Base-by-base conservation (phyloP, 2,113 vertebrate species). In the Trogon melanurus region DNA sequence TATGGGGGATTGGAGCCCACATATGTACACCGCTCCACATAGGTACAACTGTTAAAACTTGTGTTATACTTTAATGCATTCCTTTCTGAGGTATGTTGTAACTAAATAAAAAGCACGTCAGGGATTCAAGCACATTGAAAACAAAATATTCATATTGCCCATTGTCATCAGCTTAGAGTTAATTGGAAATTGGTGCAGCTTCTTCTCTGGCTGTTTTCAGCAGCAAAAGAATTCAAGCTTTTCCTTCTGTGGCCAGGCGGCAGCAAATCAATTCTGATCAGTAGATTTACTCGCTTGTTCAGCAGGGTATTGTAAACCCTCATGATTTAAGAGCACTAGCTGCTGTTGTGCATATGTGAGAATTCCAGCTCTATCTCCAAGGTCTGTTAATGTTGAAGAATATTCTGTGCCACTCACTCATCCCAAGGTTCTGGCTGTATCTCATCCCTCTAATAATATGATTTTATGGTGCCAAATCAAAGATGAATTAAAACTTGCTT, bases 201-300 rank as follows among this genome's bases (percentile, higher is more conserved):
- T 85, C 88, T 90, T 79, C 58, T 82, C 34, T 56, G 20, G 26
- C 65, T 76, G 27, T 73, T 92, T 69, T 54, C 54, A 82, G 18
- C 48, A 82, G 57, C 61, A 64, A 75, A 87, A 23, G 10, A 72
- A 82, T 91, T 91, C 62, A 61, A 85, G 32, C 26, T 93, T 94
- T 92, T 93, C 87, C 38, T 85, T 79, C 70, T 69, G 38, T 82
- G 78, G 73, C 84, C 85, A 58, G 53, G 67, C 48, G 82, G 78
- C 66, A 82, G 57, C 67, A 96, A 89, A 95, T 95, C 27, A 95
- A 21, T 91, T 91, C 62, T 76, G 78, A 85, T 82, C 87, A 93
- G 80, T 64, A 95, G 81, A 93, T 92, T 93, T 96, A 89, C 62
- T 73, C 87, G 54, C 89, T 75, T 92, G 57, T 61, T 96, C 89